A percentile compares a stretch with the other conserved stretches of the same genome.
These are phyloP conservation scores for Alaudala cheleensis DNA, from an alignment of 2,113 vertebrate species.

Conservation along the genomic window DNA sequence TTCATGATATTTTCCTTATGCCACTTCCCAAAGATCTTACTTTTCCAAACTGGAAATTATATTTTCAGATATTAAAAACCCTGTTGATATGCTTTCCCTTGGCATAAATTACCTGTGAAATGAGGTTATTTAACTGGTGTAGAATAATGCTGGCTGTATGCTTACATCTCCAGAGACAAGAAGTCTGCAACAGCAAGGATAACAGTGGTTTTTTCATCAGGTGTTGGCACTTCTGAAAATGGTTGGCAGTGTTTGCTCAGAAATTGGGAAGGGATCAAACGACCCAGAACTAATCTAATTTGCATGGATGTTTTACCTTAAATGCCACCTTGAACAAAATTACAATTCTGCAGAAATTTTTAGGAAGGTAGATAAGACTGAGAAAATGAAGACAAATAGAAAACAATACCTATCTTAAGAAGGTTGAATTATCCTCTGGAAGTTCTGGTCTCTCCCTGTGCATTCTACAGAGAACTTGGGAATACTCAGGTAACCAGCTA, in stretches of 20 bases:
- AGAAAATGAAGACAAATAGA: not conserved
- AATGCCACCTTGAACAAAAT: slow-evolving; percentile 9
- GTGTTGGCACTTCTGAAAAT: not conserved
- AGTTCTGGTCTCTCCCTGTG: not conserved
- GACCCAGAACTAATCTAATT: slow-evolving; percentile 36
- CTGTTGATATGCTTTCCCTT: not conserved
- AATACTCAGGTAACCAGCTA: not conserved
- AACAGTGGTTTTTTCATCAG: not conserved
- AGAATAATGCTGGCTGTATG: not conserved
- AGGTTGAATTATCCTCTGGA: not conserved
- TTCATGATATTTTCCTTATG: not conserved
- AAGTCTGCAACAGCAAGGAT: not conserved
- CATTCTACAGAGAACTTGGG: not conserved
- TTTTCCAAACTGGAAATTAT: not conserved
- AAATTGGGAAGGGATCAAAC: slow-evolving; percentile 11
- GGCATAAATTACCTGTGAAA: slow-evolving; percentile 24
- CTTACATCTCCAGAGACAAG: not conserved
- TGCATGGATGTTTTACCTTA: slow-evolving; percentile 43
- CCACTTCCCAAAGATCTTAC: not conserved
- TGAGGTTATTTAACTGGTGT: not conserved
- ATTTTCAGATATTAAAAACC: not conserved
- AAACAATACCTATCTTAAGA: not conserved
- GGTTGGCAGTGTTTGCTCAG: slow-evolving; percentile 2
- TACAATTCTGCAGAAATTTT: not conserved
- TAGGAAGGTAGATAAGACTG: not conserved